Conservation (phyloP, 2,888 invertebrate species). For the Lepidonotus clava region DNA sequence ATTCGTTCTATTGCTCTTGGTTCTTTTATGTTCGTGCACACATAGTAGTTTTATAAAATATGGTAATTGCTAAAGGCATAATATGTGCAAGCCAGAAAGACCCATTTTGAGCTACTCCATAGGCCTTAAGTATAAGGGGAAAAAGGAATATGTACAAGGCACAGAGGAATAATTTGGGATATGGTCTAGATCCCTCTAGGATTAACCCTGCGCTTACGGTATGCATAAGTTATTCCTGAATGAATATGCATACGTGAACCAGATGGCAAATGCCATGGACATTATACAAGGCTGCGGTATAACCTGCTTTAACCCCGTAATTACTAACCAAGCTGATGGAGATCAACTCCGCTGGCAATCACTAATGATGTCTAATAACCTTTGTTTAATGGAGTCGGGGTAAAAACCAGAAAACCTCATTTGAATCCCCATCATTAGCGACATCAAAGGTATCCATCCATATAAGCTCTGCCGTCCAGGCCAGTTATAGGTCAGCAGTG, state of each 20-base stretch:
- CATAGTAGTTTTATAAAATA: too few relatives aligned
- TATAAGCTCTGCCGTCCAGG: background rate
- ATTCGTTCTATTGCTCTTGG: too few relatives aligned
- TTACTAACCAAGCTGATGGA: background rate
- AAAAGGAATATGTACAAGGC: too few relatives aligned
- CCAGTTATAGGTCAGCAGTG: background rate
- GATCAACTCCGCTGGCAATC: background rate
- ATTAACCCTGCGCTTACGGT: too few relatives aligned
- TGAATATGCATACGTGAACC: background rate
- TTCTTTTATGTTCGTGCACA: too few relatives aligned
- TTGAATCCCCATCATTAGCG: background rate
- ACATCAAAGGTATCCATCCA: background rate
- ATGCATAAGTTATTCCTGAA: too few relatives aligned
- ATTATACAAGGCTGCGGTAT: background rate
- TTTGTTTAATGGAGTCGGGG: slow-evolving; percentile 23
- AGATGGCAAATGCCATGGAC: background rate
- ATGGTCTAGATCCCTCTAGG: too few relatives aligned
- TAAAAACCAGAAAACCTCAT: background rate
- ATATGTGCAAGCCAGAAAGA: too few relatives aligned
- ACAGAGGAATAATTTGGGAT: too few relatives aligned
- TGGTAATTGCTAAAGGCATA: too few relatives aligned
- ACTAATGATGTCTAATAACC: slow-evolving; percentile 32
- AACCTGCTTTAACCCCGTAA: background rate
- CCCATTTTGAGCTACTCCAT: too few relatives aligned
- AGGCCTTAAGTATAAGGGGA: too few relatives aligned